phyloP scores from a whole-genome alignment of 2,797 vertebrate species.

The Acanthurus leucopareius region DNA sequence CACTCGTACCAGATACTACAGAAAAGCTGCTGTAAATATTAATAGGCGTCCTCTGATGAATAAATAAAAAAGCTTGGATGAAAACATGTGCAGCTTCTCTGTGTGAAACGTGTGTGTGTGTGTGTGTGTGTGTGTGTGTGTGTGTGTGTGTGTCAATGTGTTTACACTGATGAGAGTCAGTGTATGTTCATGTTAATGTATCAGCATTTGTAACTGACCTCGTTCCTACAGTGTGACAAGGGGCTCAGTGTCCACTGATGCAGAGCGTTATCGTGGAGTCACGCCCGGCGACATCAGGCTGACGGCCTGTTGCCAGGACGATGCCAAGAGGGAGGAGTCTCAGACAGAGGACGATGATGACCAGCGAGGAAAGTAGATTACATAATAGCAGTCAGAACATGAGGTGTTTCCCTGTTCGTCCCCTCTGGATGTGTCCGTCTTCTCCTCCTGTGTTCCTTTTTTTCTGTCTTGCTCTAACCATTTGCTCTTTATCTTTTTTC shows the following conservation, averaged over 20 bases:
- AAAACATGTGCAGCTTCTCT: not conserved
- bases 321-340: constrained; percentile 43
- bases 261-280: constrained; percentile 25
- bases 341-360: constrained; percentile 10
- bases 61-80: constrained; percentile 8
- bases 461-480: no score
- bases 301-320: constrained; percentile 36
- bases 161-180: not conserved
- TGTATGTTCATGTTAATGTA: not conserved
- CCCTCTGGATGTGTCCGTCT: not conserved
- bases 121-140: not conserved
- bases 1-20: not conserved
- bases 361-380: constrained; percentile 38
- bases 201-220: not conserved
- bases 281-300: constrained; percentile 37
- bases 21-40: constrained; percentile 10
- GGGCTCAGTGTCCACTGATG: not conserved
- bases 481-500: no score
- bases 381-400: constrained; percentile 37
- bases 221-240: not conserved
- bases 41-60: constrained; percentile 6
- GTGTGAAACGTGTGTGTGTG: not conserved
- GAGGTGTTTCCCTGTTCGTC: constrained; percentile 25
- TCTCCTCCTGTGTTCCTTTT: not conserved
- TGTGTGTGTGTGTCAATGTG: not conserved